Base-by-base conservation (phyloP, 2,797 vertebrate genomes). In the Leptoclinus maculatus region DNA sequence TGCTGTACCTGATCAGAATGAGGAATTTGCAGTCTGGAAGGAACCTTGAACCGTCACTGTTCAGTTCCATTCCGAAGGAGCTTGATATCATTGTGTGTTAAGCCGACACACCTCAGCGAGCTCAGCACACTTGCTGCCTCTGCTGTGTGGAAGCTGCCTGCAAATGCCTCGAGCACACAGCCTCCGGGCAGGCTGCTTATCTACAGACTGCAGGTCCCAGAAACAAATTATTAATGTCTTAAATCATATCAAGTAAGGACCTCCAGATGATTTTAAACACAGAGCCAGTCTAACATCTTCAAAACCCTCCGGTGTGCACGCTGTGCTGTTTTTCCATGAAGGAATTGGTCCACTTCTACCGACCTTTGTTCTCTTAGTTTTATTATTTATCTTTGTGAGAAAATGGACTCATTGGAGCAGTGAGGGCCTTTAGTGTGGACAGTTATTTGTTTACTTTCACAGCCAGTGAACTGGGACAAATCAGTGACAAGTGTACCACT, bases 41-140 rank as follows among this genome's bases (percentile, higher is more conserved):
- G 36, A 51, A 23, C 47, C 47, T 54, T 71, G 41, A 74, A 71
- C 39, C 45, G 62, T 76, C 25, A 56, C 54, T 36, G 49, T 70
- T 84, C 66, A 65, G 25, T 58, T 70, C 74, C 65, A 38, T 84
- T 84, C 74, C 85, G 74, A 77, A 43, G 14, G 51, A 73, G 77
- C 58, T 21, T 27, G 81, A 23, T 41, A 83, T 84, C 76, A 73
- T 68, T 86, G 79, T 80, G 80, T 66, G 77, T 74, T 83, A 47
- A 88, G 83, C 76, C 5, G 80, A 88, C 84, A 86, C 80, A 88
- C 85, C 74, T 89, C 84, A 81, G 82, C 7, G 45, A 84, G 83
- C 83, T 85, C 76, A 76, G 82, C 77, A 86, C 74, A 80, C 79
- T 74, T 74, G 83, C 78, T 74, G 80, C 80, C 70, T 36, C 47